A percentile compares a stretch with the other conserved stretches of the same genome.
These are phyloP conservation scores for Thereva nobilitata DNA, from an alignment of 2,888 invertebrate species.

Conservation along the genomic window DNA sequence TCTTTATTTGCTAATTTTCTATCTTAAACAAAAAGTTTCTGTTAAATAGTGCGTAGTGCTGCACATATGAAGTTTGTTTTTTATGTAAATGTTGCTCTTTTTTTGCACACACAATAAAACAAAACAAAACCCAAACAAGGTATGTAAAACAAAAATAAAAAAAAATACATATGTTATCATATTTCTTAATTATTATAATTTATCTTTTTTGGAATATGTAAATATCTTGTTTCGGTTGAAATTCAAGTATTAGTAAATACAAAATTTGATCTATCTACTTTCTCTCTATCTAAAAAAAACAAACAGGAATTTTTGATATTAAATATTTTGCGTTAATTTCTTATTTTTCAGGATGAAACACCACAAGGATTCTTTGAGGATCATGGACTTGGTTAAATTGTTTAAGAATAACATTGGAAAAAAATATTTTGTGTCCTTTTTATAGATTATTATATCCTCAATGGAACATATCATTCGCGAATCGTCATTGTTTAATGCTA, in stretches of 20 bases:
- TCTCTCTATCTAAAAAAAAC: not conserved
- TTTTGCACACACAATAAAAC: conserved; percentile 12
- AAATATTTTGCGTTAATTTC: conserved; percentile 41
- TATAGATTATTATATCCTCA: too few relatives aligned
- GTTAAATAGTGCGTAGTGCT: conserved; percentile 34
- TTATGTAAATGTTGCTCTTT: conserved; percentile 37
- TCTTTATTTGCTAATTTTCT: conserved; percentile 1
- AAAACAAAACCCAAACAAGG: conserved; percentile 43
- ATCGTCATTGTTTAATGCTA: too few relatives aligned
- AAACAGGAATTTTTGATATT: not conserved
- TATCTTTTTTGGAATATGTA: conserved; percentile 12
- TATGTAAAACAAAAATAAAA: conserved; percentile 40
- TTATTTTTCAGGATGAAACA: conserved; percentile 95
- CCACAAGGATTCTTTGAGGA: conserved; percentile 99
- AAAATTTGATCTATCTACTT: conserved; percentile 2
- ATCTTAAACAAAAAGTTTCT: conserved; percentile 21
- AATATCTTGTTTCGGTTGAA: conserved; percentile 40
- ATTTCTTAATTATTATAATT: not conserved
- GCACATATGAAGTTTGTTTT: conserved; percentile 17
- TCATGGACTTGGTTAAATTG: conserved; percentile 87
- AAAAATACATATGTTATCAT: not conserved
- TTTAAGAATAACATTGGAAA: not conserved
- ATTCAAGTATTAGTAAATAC: conserved; percentile 9
- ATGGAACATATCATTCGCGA: too few relatives aligned
- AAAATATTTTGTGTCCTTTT: not conserved